Evolutionary conservation across 2,797 vertebrate species (phyloP), one percentile per base, ranked within the genome.

Genomic region (Cynopterus sphinx): DNA sequence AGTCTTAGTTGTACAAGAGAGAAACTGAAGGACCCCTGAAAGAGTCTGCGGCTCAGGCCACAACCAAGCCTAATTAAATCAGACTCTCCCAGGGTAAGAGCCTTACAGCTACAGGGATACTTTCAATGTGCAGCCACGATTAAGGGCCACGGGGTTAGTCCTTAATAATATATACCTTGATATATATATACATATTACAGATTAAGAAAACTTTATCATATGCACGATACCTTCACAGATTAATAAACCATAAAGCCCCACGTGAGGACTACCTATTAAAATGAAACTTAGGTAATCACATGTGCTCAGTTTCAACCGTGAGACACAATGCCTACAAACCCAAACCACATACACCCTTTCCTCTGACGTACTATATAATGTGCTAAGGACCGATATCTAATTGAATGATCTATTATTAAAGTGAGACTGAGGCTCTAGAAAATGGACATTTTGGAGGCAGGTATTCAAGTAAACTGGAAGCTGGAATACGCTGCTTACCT

Each of bases 401-500:
- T 46, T 22, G 36, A 91, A 46, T 3, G 1, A 4, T 31, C 17
- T 82, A 26, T 16, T 59, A 33, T 26, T 8, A 53, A 51, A 92
- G n/a, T 12, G 16, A 33, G 36, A 70, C 15, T 33, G 3, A 6
- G 21, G 61, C 31, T 59, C 63, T 2, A 61, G 26, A 19, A 41
- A 63, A 88, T 0, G 3, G 21, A 41, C 8, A 43, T 36, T 81
- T 28, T 75, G 15, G 39, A 24, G 9, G 6, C 2, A 33, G 55
- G n/a, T 41, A 6, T 19, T 61, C 26, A 51, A 28, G 31, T 1
- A 5, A 73, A 84, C 2, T 0, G 6, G 7, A 0, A 68, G 13
- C 0, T 5, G 33, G 24, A 77, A 67, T 75, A 10, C 1, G 0
- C 2, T 19, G 77, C 98, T 97, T 87, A 99, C 98, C 98, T 97